phyloP scores from a whole-genome alignment of 2,113 vertebrate species.

The Hucho hucho region DNA sequence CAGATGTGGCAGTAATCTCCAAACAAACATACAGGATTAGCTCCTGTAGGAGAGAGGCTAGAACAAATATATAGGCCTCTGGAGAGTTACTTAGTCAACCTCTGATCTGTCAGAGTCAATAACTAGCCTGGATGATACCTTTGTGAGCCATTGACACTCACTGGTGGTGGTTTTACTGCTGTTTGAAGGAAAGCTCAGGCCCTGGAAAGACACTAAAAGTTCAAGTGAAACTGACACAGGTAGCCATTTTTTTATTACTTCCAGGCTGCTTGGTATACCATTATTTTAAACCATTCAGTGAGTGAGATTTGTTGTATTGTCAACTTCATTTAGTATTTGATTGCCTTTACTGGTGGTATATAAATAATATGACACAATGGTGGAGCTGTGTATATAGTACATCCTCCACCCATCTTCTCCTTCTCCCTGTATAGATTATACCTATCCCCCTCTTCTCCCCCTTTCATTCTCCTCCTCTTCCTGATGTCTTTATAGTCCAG shows the following conservation, averaged over 20 bases:
- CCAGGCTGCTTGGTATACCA: no score
- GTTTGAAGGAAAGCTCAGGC: background rate
- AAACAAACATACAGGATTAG: conserved; percentile 25
- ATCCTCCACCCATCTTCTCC: background rate
- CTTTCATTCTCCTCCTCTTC: background rate
- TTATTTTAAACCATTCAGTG: no score
- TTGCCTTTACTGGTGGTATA: background rate
- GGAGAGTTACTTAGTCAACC: conserved; percentile 5
- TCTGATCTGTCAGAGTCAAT: conserved; percentile 6
- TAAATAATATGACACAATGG: conserved; percentile 21
- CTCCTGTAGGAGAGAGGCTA: background rate
- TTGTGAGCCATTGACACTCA: background rate
- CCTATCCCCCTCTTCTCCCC: background rate
- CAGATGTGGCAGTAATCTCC: conserved; percentile 20
- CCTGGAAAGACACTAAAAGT: background rate
- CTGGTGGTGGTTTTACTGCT: background rate
- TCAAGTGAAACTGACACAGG: background rate
- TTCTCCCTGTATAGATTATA: no score
- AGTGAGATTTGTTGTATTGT: background rate
- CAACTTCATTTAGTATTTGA: background rate
- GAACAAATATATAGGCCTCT: background rate
- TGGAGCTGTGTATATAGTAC: conserved; percentile 26
- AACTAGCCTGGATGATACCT: conserved; percentile 27
- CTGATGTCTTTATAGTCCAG: background rate
- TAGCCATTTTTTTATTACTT: background rate